These are phyloP conservation scores for Barbus barbus DNA, from an alignment of 2,113 vertebrate genomes.

Conservation along the genomic window DNA sequence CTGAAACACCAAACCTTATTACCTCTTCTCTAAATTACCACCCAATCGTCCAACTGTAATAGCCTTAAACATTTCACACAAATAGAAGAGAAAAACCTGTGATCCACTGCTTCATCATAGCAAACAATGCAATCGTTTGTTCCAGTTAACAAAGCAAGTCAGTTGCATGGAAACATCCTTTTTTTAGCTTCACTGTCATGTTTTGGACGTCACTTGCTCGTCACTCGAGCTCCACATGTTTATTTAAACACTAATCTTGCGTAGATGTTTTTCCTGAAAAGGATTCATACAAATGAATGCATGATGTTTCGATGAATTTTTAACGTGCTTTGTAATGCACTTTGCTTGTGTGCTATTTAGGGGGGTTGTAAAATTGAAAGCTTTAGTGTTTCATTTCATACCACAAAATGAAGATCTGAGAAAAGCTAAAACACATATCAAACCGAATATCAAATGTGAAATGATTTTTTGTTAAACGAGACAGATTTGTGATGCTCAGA, in stretches of 20 bases:
- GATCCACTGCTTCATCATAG: slow-evolving; percentile 11
- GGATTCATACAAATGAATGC: background rate
- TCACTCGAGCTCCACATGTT: background rate
- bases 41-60: slow-evolving; percentile 42
- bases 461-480: background rate
- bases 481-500: background rate
- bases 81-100: slow-evolving; percentile 20
- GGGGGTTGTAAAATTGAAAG: background rate
- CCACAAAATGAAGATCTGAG: background rate
- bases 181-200: background rate
- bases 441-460: background rate
- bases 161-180: background rate
- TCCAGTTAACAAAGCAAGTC: background rate
- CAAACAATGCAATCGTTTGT: slow-evolving; percentile 22
- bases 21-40: slow-evolving; percentile 57
- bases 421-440: background rate
- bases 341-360: slow-evolving; percentile 2
- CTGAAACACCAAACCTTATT: slow-evolving; percentile 56
- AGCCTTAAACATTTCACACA: slow-evolving; percentile 10
- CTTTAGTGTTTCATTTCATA: background rate
- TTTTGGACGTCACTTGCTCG: background rate
- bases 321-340: background rate
- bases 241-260: slow-evolving; percentile 20
- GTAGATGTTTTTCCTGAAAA: slow-evolving; percentile 13
- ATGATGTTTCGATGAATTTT: slow-evolving; percentile 13